phyloP scores from a whole-genome alignment of 2,888 invertebrate species.

The Drosophila imparisetae region DNA sequence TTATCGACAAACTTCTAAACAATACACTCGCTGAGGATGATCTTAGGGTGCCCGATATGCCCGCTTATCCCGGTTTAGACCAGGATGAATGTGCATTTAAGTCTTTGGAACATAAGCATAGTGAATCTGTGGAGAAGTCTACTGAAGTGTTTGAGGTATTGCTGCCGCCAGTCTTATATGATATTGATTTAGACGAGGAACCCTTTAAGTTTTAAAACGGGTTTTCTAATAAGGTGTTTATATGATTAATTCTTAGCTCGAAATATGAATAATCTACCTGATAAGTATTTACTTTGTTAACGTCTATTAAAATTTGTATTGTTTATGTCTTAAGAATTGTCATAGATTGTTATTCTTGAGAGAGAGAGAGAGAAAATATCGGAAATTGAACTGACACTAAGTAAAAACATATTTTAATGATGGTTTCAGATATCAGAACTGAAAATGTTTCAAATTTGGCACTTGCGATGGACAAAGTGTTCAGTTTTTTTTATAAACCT shows the following conservation, averaged over 20 bases:
- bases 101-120: background rate
- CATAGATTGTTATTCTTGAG: background rate
- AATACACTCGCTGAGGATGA: conserved; percentile 14
- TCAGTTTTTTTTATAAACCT: background rate
- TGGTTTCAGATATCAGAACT: background rate
- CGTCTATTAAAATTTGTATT: conserved; percentile 2
- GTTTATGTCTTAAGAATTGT: background rate
- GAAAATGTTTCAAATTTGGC: background rate
- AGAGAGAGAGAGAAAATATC: background rate
- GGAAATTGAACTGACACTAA: background rate
- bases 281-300: background rate
- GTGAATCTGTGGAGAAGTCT: background rate
- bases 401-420: background rate
- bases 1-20: conserved; percentile 27
- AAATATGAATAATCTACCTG: background rate
- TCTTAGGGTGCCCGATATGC: background rate
- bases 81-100: background rate
- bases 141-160: background rate
- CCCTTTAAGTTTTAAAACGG: background rate
- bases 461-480: background rate
- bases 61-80: conserved; percentile 7
- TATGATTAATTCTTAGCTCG: background rate
- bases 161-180: conserved; percentile 4
- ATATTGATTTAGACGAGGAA: conserved; percentile 4
- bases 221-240: background rate